Evolutionary conservation across 2,888 invertebrate genomes (phyloP), one percentile per base, ranked within the genome.

Genomic region (Agrotis segetum): DNA sequence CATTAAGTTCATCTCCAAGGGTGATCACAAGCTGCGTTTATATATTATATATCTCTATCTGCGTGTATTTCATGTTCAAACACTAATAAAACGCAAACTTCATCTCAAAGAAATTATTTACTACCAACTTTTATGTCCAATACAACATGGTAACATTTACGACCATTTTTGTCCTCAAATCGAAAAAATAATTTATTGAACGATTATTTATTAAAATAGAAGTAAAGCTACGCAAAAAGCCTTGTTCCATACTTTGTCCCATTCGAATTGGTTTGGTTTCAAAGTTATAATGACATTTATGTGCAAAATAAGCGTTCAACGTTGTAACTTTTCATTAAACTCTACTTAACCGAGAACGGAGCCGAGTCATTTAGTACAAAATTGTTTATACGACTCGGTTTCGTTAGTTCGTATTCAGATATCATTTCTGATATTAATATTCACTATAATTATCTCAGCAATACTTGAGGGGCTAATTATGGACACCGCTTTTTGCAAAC

Each of bases 291-390:
- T 67, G 86, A 70, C 76, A 76, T 85, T 82, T 75, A 86, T 72
- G 74, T 63, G 64, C 60, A 61, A 17, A 64, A 56, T 75, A 63
- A 81, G 55, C 62, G 67, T 29, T 29, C 46, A 71, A 17, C 44
- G 72, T 76, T 77, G 74, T 80, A 73, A 84, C 46, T 82, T 82
- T 74, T 84, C 86, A 82, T 85, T 82, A 79, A 84, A 77, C 56
- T 75, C 71, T 71, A 77, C 76, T 78, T 74, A 77, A 77, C 73
- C 66, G 68, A 55, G 66, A 71, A 21, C 13, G 19, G 34, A 68
- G 61, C 68, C 9, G 63, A 56, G 74, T 74, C 66, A 61, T 72
- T 7, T 60, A 62, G 74, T 74, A 66, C 81, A 74, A 72, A 85
- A 77, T 77, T 69, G 71, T 71, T 80, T 77, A 76, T 77, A 56